Base-by-base conservation (phyloP, 2,797 vertebrate species). In the Serranus cabrilla region DNA sequence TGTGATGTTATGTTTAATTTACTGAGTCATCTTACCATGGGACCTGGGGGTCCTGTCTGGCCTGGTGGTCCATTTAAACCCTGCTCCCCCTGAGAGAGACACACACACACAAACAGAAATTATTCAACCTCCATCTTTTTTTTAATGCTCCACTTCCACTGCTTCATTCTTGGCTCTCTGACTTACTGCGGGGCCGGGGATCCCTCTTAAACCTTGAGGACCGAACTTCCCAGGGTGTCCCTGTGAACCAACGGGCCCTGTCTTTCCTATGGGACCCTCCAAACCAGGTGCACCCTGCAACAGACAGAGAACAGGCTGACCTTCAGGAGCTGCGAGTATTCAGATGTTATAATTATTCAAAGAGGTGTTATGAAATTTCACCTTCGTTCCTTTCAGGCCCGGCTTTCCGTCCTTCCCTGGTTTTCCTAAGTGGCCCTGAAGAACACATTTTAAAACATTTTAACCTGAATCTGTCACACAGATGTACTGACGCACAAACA, bases 181-280 rank as follows among this genome's bases (percentile, higher is more conserved):
- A 94, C 97, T 96, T 87, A 99, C 98, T 3, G 96, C 96, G 63
- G 98, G 96, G 14, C 98, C 98, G 0, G 97, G 98, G 74, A 99
- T 99, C 67, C 98, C 98, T 74, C 97, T 95, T 3, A 98, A 94
- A 50, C 98, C 98, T 5, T 98, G 97, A 0, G 95, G 96, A 10
- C 98, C 98, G 0, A 96, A 91, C 70, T 97, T 99, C 61, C 98
- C 98, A 20, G 96, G 94, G 47, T 96, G 91, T 61, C 98, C 98
- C 66, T 99, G 98, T 20, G 95, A 95, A 40, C 98, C 98, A 0
- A 98, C 95, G 0, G 97, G 98, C 11, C 98, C 98, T 0, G 93
- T 96, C 92, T 99, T 99, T 52, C 98, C 98, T 59, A 96, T 84
- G 69, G 96, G 95, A 42, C 98, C 98, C 91, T 99, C 97, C 65